Evolutionary conservation across 2,113 vertebrate genomes (phyloP).

Genomic region (Menura novaehollandiae): DNA sequence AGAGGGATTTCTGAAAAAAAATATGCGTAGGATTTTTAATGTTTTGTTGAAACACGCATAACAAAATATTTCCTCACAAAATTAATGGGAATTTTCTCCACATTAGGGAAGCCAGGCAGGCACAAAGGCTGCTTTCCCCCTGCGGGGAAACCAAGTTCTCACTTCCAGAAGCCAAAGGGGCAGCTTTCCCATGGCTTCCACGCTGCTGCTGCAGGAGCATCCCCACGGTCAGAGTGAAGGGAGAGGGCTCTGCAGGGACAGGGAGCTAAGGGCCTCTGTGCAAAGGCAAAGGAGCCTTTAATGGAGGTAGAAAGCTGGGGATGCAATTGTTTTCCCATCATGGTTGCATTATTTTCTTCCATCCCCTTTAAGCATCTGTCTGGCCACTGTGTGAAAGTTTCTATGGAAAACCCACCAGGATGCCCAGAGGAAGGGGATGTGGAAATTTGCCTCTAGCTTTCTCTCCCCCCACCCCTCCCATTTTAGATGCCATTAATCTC

Average conservation of each 20-base stretch:
- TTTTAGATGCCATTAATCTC: conserved; percentile 31
- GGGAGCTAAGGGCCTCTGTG: neutral
- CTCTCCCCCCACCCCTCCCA: neutral
- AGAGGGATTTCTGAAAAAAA: neutral
- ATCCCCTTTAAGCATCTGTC: conserved; percentile 21
- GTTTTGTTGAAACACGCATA: conserved; percentile 9
- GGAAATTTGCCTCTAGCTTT: conserved; percentile 35
- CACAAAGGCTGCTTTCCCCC: conserved; percentile 12
- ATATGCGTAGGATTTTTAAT: neutral
- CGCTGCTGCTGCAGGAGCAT: neutral
- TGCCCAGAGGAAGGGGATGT: conserved; percentile 53
- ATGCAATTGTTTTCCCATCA: conserved; percentile 37
- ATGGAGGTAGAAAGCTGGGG: conserved; percentile 18
- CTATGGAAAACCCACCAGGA: conserved; percentile 55
- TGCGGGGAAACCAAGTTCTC: neutral
- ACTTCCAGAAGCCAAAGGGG: conserved; percentile 16
- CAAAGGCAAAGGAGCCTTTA: conserved; percentile 16
- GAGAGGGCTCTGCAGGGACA: neutral
- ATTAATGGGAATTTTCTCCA: conserved; percentile 48
- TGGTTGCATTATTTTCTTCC: conserved; percentile 46
- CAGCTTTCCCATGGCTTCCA: neutral
- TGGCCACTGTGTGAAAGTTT: conserved; percentile 46
- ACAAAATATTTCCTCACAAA: conserved; percentile 51
- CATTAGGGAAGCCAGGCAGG: neutral
- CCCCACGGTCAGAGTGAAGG: neutral